phyloP scores from a whole-genome alignment of 1,140 invertebrate genomes.

The Pectinophora gossypiella region DNA sequence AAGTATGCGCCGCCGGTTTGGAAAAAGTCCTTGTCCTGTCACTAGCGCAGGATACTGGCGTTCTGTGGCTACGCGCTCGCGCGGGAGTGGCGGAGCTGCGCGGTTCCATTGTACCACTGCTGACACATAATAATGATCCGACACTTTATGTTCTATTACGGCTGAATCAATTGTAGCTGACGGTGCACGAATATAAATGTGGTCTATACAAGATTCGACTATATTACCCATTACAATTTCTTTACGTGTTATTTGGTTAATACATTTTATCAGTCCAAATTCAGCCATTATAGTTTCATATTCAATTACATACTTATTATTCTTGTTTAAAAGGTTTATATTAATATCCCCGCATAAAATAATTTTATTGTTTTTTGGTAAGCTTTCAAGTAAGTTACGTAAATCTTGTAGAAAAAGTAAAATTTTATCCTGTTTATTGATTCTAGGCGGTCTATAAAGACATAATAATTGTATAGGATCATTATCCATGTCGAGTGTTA shows the following conservation, averaged over 20 bases:
- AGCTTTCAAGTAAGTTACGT: not conserved
- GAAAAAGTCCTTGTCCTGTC: too few relatives aligned
- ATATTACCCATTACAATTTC: not conserved
- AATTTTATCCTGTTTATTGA: not conserved
- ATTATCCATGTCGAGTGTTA: not conserved
- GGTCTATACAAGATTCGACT: conserved; percentile 9
- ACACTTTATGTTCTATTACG: conserved; percentile 7
- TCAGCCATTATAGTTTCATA: conserved; percentile 11
- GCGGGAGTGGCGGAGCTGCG: not conserved
- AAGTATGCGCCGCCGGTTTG: not conserved
- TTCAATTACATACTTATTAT: not conserved
- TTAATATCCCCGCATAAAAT: conserved; percentile 10
- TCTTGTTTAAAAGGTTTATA: conserved; percentile 4
- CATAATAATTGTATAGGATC: not conserved
- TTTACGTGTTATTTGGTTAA: not conserved
- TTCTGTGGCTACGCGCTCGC: too few relatives aligned
- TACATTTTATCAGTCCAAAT: conserved; percentile 3
- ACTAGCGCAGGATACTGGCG: too few relatives aligned
- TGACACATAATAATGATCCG: conserved; percentile 5
- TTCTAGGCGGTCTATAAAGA: conserved; percentile 5
- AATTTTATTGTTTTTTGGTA: not conserved
- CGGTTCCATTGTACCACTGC: not conserved
- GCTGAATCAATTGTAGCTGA: not conserved
- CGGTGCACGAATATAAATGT: conserved; percentile 3
- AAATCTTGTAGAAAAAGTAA: not conserved